Evolutionary conservation across 53 echinoderm and acorn worm species (phyloP), one percentile per base, ranked within the genome.

Genomic region (Holothuria leucospilota): DNA sequence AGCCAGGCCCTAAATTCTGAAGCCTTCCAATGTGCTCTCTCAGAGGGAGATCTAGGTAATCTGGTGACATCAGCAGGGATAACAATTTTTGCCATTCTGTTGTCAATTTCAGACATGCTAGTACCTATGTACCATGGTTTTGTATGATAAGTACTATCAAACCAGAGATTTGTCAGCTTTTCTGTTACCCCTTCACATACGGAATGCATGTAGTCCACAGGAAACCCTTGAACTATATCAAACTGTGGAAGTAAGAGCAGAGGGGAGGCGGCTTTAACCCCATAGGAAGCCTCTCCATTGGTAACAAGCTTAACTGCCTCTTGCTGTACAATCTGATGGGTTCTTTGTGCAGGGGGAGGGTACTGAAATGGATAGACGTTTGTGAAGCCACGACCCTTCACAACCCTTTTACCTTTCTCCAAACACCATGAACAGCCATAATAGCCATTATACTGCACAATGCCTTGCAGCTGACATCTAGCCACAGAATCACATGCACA

Each of bases 21-120:
- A 62, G 86, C 91, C 68, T 91, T 91, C 91, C 84, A 91, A 46
- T 87, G 87, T 20, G 82, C 59, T 34, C 70, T 82, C 20, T 86
- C 46, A 46, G 68, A 46, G 23, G 87, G 68, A 38, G 86, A 81
- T 63, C 91, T 40, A 34, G 83, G 91, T 34, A 86, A 41, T 21
- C 87, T 38, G 7, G 91, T 62, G 28, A 91, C 75, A 71, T 91
- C 61, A 51, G 52, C 58, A 27, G 91, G 82, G 5, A 82, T 63
- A 49, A 67, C 80, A 46, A 86, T 86, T 27, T 39, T 14, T 20
- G 49, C 42, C 20, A 83, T 67, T 26, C 64, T 41, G 16, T 65
- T 30, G 26, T 80, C 41, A 26, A 62, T 21, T 60, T 59, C 61
- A 59, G 38, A 49, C 77, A 75, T 21, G 26, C 52, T 46, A 23